Evolutionary conservation across 2,113 vertebrate species (phyloP).

Genomic region (Tyto alba): DNA sequence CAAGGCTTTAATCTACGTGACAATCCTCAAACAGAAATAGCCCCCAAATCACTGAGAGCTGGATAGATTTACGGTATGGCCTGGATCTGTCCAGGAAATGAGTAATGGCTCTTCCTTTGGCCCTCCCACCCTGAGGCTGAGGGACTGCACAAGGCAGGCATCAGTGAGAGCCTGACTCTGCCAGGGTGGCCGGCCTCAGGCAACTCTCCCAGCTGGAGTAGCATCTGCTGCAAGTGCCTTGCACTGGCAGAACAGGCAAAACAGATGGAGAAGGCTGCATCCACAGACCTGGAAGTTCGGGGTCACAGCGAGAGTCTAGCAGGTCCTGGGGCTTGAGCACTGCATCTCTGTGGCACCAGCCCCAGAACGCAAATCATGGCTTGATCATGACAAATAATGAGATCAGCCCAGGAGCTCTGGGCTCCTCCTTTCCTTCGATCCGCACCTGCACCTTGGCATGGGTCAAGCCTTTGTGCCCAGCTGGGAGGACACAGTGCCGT

Average conservation of each 20-base stretch:
- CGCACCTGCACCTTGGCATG: not conserved
- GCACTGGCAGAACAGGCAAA: rapidly evolving
- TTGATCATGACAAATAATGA: not conserved
- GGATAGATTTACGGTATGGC: not conserved
- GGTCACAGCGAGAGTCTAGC: not conserved
- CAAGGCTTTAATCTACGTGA: not conserved
- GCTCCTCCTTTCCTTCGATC: not conserved
- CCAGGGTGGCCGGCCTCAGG: not conserved
- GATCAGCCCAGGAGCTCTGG: not conserved
- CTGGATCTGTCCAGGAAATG: constrained; percentile 31
- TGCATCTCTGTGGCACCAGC: not conserved
- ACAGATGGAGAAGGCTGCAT: not conserved
- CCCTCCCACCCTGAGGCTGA: not conserved
- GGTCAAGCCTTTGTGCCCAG: not conserved
- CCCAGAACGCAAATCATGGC: not conserved
- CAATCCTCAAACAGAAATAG: constrained; percentile 8
- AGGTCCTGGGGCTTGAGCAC: rapidly evolving
- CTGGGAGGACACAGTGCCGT: not conserved
- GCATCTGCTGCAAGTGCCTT: not conserved
- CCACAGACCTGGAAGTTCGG: not conserved
- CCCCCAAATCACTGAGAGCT: not conserved
- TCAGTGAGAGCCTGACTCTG: not conserved
- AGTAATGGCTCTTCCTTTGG: not conserved
- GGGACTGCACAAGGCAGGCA: not conserved
- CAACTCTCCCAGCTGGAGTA: not conserved